A percentile compares a stretch with the other conserved stretches of the same genome.
These are phyloP conservation scores for Poliocrania exsul DNA, from an alignment of 2,797 vertebrate genomes.

Conservation along the genomic window DNA sequence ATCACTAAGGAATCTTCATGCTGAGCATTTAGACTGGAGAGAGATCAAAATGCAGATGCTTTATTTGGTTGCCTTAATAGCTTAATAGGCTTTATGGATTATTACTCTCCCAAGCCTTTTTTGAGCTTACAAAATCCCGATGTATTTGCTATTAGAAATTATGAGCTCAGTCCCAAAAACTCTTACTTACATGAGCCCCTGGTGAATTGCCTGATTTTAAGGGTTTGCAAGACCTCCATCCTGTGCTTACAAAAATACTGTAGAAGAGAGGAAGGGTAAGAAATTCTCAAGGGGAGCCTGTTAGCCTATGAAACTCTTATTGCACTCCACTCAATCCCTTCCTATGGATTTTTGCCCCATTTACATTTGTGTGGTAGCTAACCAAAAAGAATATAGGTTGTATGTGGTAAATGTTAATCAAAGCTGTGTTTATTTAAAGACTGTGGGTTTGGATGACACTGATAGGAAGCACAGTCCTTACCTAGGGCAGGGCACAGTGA, in stretches of 20 bases:
- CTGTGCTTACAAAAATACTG: not conserved
- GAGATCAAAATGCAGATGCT: conserved; percentile 62
- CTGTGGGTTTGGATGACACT: not conserved
- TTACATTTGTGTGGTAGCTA: not conserved
- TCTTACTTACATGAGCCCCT: not conserved
- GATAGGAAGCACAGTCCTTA: not conserved
- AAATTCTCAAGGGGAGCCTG: not conserved
- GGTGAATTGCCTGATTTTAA: not conserved
- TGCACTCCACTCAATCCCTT: not conserved
- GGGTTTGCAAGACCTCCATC: rapidly evolving
- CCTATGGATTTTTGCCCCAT: not conserved
- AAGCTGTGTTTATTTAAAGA: not conserved
- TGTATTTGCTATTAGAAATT: conserved; percentile 50
- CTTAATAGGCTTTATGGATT: conserved; percentile 67
- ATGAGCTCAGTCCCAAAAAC: conserved; percentile 5
- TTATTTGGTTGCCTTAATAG: conserved; percentile 68
- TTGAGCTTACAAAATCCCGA: conserved; percentile 44
- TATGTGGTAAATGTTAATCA: not conserved
- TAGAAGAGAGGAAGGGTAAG: not conserved
- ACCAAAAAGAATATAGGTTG: not conserved
- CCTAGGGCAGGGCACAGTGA: not conserved
- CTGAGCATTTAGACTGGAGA: conserved; percentile 21
- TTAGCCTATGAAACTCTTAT: not conserved
- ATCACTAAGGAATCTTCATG: not conserved
- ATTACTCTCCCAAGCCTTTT: conserved; percentile 54